phyloP scores from a whole-genome alignment of 2,888 invertebrate species.

The Andricus quercusramuli region DNA sequence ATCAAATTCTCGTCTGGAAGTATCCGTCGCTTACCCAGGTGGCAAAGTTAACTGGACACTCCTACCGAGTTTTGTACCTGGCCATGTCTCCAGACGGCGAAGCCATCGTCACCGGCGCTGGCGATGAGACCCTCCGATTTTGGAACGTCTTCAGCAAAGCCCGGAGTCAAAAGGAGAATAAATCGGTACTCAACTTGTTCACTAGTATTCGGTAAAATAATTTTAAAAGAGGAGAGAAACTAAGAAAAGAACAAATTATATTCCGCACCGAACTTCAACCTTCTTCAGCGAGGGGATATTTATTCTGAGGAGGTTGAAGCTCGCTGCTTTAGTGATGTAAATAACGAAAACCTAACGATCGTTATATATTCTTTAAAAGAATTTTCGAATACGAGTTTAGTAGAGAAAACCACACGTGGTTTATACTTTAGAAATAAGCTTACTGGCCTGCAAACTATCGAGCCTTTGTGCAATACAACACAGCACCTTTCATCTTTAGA shows the following conservation, averaged over 20 bases:
- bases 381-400: slow-evolving; percentile 25
- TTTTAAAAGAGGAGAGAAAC: slow-evolving; percentile 47
- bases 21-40: slow-evolving; percentile 98
- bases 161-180: slow-evolving; percentile 94
- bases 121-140: slow-evolving; percentile 98
- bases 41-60: slow-evolving; percentile 97
- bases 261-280: slow-evolving; percentile 2
- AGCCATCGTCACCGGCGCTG: slow-evolving; percentile 99
- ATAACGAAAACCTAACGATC: slow-evolving; percentile 26
- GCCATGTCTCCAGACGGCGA: slow-evolving; percentile 99
- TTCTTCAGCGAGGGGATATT: slow-evolving; percentile 45
- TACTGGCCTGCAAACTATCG: not conserved
- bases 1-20: slow-evolving; percentile 99
- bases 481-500: slow-evolving; percentile 8
- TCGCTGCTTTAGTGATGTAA: slow-evolving; percentile 41
- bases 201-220: slow-evolving; percentile 88
- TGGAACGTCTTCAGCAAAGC: slow-evolving; percentile 99
- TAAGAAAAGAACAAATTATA: slow-evolving; percentile 10
- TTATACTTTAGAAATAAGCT: slow-evolving; percentile 7
- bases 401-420: slow-evolving; percentile 1
- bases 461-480: slow-evolving; percentile 33
- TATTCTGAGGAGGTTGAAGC: slow-evolving; percentile 44
- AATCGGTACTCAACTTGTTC: slow-evolving; percentile 95
- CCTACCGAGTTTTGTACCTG: slow-evolving; percentile 96
- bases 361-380: slow-evolving; percentile 39